Conservation (phyloP, 1,140 invertebrate species). For the Drosophila kepulauana region DNA sequence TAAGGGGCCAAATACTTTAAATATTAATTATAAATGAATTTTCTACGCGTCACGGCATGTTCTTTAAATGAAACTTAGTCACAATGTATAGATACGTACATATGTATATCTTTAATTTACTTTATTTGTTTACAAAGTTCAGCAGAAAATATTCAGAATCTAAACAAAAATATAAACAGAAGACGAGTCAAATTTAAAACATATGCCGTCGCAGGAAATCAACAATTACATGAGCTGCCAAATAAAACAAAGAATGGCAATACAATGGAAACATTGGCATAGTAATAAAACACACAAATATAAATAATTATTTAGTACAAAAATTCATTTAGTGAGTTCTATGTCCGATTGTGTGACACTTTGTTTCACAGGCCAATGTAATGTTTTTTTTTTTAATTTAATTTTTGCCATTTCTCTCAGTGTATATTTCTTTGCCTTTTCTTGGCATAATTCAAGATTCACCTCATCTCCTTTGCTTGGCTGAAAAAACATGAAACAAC, state of each 20-base stretch:
- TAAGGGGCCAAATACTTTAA: neutral
- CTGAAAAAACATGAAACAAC: constrained; percentile 44
- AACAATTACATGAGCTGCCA: constrained; percentile 13
- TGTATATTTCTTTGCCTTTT: constrained; percentile 4
- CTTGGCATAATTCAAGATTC: constrained; percentile 27
- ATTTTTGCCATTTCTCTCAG: neutral
- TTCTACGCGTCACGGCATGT: neutral
- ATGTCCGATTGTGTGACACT: constrained; percentile 15
- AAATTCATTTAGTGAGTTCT: constrained; percentile 34
- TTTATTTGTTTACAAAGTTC: constrained; percentile 25
- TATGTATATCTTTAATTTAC: constrained; percentile 4
- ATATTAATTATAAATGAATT: constrained; percentile 1
- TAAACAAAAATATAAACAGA: constrained; percentile 26
- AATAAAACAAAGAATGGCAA: constrained; percentile 19
- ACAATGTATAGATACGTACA: neutral
- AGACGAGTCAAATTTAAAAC: constrained; percentile 15
- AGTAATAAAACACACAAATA: constrained; percentile 29
- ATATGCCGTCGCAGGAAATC: constrained; percentile 14
- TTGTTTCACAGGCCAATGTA: neutral
- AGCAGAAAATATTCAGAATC: constrained; percentile 24
- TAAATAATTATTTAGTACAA: constrained; percentile 30
- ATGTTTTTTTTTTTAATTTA: too few species aligned
- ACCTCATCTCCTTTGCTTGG: constrained; percentile 1
- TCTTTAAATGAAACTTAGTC: neutral
- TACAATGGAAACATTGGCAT: constrained; percentile 19